Evolutionary conservation across 2,888 invertebrate species (phyloP).

Genomic region (Drosophila hamatofila): DNA sequence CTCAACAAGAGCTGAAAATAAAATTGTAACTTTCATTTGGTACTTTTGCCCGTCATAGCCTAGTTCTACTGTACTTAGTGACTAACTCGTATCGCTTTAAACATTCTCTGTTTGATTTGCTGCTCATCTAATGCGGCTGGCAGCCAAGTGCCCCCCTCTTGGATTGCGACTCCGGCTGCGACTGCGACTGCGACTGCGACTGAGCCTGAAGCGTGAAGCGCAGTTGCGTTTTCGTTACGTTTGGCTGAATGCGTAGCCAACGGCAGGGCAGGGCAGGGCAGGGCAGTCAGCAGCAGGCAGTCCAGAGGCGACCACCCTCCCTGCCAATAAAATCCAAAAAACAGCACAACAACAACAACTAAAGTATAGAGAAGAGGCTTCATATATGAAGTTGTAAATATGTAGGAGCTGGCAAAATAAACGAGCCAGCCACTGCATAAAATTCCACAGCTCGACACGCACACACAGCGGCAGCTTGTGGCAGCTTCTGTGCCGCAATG

Average conservation of each 20-base stretch:
- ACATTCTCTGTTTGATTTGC: slow-evolving; percentile 56
- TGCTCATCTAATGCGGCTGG: slow-evolving; percentile 52
- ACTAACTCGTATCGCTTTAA: slow-evolving; percentile 20
- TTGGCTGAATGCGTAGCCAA: slow-evolving; percentile 69
- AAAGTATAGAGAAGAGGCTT: slow-evolving; percentile 33
- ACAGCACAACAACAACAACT: too few species aligned
- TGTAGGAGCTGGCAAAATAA: slow-evolving; percentile 59
- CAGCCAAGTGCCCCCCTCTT: slow-evolving; percentile 32
- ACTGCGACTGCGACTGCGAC: slow-evolving; percentile 39
- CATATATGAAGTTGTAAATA: slow-evolving; percentile 76
- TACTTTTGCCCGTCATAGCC: slow-evolving; percentile 2
- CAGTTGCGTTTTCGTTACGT: slow-evolving; percentile 81
- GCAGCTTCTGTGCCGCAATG: slow-evolving; percentile 74
- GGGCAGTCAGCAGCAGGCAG: slow-evolving; percentile 25
- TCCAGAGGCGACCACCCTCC: slow-evolving; percentile 62
- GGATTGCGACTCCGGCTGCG: slow-evolving; percentile 4
- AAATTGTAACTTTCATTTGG: neutral
- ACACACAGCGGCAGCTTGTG: slow-evolving; percentile 48
- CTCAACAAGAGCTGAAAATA: neutral
- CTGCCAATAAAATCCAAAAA: slow-evolving; percentile 53
- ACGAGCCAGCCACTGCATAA: slow-evolving; percentile 75
- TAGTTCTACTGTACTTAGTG: slow-evolving; percentile 28
- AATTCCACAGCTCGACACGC: slow-evolving; percentile 76
- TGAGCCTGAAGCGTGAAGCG: slow-evolving; percentile 75
- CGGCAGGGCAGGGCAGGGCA: neutral